A percentile compares a stretch with the other conserved stretches of the same genome.
These are phyloP conservation scores for Laspeyria flexula DNA, from an alignment of 2,888 invertebrate genomes.

Conservation along the genomic window DNA sequence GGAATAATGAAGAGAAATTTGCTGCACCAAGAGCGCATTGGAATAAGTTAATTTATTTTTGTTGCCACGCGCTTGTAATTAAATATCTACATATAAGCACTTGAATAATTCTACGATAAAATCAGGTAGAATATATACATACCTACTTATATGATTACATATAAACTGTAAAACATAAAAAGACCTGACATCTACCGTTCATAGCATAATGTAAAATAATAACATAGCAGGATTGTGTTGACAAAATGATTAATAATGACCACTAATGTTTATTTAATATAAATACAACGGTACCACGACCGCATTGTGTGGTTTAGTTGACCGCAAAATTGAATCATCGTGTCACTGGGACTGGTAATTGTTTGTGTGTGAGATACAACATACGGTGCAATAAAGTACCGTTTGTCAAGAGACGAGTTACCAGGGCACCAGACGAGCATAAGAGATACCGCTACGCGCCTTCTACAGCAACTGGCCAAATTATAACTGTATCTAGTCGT, in stretches of 20 bases:
- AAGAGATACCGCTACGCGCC: conserved; percentile 73
- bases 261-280: conserved; percentile 28
- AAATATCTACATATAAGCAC: conserved; percentile 28
- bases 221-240: conserved; percentile 17
- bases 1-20: conserved; percentile 2
- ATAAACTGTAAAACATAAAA: no score
- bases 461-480: conserved; percentile 68
- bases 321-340: conserved; percentile 44
- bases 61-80: conserved; percentile 9
- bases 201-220: not conserved
- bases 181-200: not conserved
- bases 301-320: conserved; percentile 23
- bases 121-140: conserved; percentile 4
- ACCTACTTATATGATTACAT: no score
- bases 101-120: conserved; percentile 27
- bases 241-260: conserved; percentile 25
- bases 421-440: conserved; percentile 61
- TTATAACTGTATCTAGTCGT: conserved; percentile 74
- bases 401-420: conserved; percentile 62
- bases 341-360: conserved; percentile 42
- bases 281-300: conserved; percentile 33
- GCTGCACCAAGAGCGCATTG: conserved; percentile 13
- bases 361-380: conserved; percentile 48
- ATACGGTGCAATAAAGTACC: conserved; percentile 59
- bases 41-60: conserved; percentile 21